phyloP scores from a whole-genome alignment of 2,797 vertebrate genomes.

The Takifugu ocellatus region DNA sequence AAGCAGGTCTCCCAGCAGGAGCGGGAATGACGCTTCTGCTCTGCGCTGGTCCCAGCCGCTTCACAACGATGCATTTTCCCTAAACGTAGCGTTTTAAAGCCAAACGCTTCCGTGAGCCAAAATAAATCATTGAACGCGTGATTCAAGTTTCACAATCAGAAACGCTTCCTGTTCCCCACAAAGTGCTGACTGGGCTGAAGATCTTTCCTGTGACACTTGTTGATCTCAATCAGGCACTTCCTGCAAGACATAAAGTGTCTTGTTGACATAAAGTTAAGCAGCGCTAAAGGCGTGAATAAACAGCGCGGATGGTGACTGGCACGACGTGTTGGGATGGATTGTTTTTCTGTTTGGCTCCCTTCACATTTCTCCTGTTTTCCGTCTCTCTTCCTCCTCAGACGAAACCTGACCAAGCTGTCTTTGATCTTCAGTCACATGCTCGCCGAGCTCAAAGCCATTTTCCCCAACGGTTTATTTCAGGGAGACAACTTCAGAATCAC shows the following conservation, averaged over 20 bases:
- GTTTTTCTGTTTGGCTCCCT: neutral
- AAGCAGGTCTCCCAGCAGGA: no score
- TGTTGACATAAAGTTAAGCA: neutral
- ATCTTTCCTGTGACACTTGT: constrained; percentile 35
- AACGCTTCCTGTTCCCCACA: constrained; percentile 53
- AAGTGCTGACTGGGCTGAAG: constrained; percentile 37
- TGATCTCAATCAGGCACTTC: constrained; percentile 33
- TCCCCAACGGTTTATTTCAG: constrained; percentile 94
- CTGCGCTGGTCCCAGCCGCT: no score
- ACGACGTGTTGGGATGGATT: neutral
- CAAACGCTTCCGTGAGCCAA: no score
- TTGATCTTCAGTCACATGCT: constrained; percentile 99
- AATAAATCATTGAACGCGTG: neutral
- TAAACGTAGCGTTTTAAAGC: no score
- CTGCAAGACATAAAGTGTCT: neutral
- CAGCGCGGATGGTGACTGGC: no score
- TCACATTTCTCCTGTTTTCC: neutral
- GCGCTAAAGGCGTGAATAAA: neutral
- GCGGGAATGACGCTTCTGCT: no score
- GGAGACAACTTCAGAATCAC: constrained; percentile 97
- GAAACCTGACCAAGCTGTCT: constrained; percentile 95
- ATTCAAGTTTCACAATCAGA: constrained; percentile 23
- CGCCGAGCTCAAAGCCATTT: constrained; percentile 96
- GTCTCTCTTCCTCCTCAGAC: constrained; percentile 61
- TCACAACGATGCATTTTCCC: no score